A percentile compares a stretch with the other conserved stretches of the same genome.
phyloP scores from a whole-genome alignment of 2,113 vertebrate species.

The Labeo rohita region DNA sequence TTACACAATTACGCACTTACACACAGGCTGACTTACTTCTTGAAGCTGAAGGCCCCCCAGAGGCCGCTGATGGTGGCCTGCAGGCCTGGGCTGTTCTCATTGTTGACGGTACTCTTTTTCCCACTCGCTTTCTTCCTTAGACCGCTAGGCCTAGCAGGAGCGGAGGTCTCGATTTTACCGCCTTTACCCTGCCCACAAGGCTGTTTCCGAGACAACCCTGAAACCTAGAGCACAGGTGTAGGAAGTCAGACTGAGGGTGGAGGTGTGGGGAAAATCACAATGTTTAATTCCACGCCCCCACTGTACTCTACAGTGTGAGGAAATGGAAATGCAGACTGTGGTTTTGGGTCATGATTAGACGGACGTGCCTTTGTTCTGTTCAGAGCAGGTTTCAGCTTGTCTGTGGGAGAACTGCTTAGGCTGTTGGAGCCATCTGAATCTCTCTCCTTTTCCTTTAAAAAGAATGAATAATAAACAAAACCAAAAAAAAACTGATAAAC shows the following conservation, averaged over 20 bases:
- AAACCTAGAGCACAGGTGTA: constrained; percentile 73
- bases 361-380: constrained; percentile 66
- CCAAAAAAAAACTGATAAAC: neutral
- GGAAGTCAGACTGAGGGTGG: constrained; percentile 22
- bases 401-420: constrained; percentile 31
- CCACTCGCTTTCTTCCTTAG: constrained; percentile 79
- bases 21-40: constrained; percentile 74
- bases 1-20: neutral
- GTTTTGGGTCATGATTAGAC: constrained; percentile 17
- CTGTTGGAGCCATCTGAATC: constrained; percentile 37
- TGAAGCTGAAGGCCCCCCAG: constrained; percentile 91
- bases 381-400: constrained; percentile 25
- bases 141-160: constrained; percentile 86
- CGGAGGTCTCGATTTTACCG: constrained; percentile 71
- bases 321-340: constrained; percentile 3
- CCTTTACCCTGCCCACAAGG: constrained; percentile 59
- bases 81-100: constrained; percentile 84
- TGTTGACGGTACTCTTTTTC: constrained; percentile 70
- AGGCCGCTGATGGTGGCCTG: constrained; percentile 87
- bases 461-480: neutral
- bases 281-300: neutral
- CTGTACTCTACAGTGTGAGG: neutral
- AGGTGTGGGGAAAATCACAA: neutral
- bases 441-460: constrained; percentile 45
- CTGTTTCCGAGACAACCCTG: constrained; percentile 77